These are phyloP conservation scores for Xiphophorus maculatus DNA, from an alignment of 2,113 vertebrate species.

Conservation along the genomic window DNA sequence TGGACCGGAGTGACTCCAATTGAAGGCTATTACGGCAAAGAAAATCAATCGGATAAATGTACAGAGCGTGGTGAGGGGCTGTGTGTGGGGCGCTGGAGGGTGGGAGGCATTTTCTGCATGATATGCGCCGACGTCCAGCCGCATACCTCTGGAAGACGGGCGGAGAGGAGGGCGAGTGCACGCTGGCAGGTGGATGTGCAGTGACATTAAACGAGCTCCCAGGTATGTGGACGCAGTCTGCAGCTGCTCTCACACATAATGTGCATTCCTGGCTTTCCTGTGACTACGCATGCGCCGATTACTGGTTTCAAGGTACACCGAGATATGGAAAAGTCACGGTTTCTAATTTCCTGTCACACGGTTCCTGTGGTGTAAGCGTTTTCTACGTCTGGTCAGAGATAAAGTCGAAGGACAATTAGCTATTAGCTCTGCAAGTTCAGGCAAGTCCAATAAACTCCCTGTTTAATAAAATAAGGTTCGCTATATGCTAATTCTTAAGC, in stretches of 20 bases:
- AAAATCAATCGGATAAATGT: constrained; percentile 66
- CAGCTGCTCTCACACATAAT: constrained; percentile 43
- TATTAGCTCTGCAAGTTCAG: no score
- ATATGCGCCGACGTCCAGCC: constrained; percentile 16
- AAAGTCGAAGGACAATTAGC: no score
- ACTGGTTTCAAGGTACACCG: no score
- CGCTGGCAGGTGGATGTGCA: not conserved
- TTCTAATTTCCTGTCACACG: no score
- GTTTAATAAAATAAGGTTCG: no score
- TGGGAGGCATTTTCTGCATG: constrained; percentile 31
- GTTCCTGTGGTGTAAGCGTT: no score
- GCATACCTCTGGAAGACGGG: constrained; percentile 49
- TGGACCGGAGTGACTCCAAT: constrained; percentile 64
- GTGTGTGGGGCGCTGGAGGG: constrained; percentile 21
- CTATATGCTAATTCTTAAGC: no score
- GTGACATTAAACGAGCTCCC: constrained; percentile 24
- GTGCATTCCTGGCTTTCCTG: constrained; percentile 60
- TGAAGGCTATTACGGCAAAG: constrained; percentile 59
- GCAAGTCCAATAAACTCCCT: no score
- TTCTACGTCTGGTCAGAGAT: no score
- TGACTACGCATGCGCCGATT: not conserved
- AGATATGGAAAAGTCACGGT: no score
- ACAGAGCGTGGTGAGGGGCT: constrained; percentile 13
- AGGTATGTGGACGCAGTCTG: constrained; percentile 31
- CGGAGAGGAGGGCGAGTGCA: constrained; percentile 40